These are phyloP conservation scores for Trissolcus basalis DNA, from an alignment of 1,140 invertebrate species.

Conservation along the genomic window DNA sequence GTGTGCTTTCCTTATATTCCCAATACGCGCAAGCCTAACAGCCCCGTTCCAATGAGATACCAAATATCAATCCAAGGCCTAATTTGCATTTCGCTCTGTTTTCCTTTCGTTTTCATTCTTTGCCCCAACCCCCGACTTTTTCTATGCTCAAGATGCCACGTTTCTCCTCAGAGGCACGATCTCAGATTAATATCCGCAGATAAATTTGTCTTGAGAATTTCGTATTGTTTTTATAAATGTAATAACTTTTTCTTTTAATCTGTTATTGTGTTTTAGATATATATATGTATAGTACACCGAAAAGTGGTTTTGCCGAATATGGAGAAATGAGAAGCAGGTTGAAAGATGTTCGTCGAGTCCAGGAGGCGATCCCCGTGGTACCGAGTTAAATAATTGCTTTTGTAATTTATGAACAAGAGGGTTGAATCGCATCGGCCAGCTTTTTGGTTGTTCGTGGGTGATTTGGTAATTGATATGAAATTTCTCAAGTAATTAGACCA, in stretches of 20 bases:
- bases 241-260: too few species aligned
- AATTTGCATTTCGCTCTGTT: conserved; percentile 36
- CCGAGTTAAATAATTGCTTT: conserved; percentile 31
- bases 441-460: conserved; percentile 12
- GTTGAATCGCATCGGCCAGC: conserved; percentile 10
- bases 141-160: too few species aligned
- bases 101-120: conserved; percentile 5
- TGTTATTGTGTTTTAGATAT: too few species aligned
- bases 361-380: too few species aligned
- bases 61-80: conserved; percentile 37
- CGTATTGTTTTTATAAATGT: too few species aligned
- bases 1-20: conserved; percentile 57
- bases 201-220: too few species aligned
- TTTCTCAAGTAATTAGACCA: conserved; percentile 18
- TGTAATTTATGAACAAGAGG: conserved; percentile 28
- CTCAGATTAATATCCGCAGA: too few species aligned
- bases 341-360: conserved; percentile 18
- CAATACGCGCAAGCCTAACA: conserved; percentile 53
- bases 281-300: too few species aligned
- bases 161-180: too few species aligned
- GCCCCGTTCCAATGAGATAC: conserved; percentile 23
- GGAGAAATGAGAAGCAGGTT: conserved; percentile 10
- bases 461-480: conserved; percentile 38
- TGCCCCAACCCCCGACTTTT: not conserved
- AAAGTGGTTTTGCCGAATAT: not conserved